These are phyloP conservation scores for Mya arenaria DNA, from an alignment of 1,140 invertebrate species.

Conservation along the genomic window DNA sequence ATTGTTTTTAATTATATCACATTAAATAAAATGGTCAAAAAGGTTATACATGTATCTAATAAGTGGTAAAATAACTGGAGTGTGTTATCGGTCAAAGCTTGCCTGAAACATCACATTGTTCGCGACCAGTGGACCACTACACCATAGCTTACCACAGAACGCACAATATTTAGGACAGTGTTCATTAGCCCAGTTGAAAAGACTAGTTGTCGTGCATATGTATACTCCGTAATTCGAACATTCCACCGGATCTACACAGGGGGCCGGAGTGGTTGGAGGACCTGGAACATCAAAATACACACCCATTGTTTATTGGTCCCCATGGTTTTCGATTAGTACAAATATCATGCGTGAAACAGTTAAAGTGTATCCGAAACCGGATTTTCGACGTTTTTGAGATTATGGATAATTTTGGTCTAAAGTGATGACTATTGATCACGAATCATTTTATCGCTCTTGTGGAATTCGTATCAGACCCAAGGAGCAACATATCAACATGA, in stretches of 20 bases:
- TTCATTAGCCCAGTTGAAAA: constrained; percentile 15
- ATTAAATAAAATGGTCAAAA: neutral
- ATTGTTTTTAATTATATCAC: neutral
- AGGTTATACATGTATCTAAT: neutral
- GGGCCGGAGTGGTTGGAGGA: neutral
- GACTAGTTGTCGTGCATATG: constrained; percentile 19
- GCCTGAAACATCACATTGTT: neutral
- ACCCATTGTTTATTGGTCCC: neutral
- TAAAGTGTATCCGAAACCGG: neutral
- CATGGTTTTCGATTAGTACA: no score
- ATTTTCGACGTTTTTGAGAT: neutral
- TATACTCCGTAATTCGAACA: constrained; percentile 35
- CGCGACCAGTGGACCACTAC: no score
- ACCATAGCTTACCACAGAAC: constrained; percentile 32
- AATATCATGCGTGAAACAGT: neutral
- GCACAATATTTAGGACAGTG: constrained; percentile 43
- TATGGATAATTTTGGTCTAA: neutral
- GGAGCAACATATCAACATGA: no score
- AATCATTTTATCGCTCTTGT: neutral
- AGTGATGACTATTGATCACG: neutral
- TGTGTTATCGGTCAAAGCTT: neutral
- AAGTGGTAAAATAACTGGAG: neutral
- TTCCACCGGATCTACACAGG: neutral
- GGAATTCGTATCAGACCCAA: no score
- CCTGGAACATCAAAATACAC: constrained; percentile 6